phyloP scores from a whole-genome alignment of 2,113 vertebrate genomes.

The Bolborhynchus lineola region DNA sequence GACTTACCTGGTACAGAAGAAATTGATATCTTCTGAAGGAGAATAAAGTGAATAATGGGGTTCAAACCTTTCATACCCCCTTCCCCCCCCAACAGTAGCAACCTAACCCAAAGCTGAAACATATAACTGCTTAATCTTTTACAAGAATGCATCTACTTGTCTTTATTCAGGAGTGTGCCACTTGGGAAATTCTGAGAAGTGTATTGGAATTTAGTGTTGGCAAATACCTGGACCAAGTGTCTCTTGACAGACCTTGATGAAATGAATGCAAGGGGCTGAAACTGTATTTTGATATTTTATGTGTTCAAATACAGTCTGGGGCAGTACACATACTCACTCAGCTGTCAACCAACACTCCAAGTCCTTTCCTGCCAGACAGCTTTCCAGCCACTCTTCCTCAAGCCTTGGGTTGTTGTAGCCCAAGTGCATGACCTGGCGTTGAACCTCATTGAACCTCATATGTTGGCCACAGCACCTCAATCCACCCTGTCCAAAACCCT shows the following conservation, averaged over 20 bases:
- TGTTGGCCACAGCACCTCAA: accelerated
- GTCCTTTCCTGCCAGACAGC: accelerated
- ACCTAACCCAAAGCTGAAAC: not conserved
- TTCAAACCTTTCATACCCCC: not conserved
- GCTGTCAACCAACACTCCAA: accelerated
- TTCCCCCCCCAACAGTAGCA: not conserved
- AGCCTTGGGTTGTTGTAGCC: not conserved
- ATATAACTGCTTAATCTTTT: not conserved
- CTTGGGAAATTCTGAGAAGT: not conserved
- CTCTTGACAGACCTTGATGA: not conserved
- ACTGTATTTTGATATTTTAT: not conserved
- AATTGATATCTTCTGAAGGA: not conserved
- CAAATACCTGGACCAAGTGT: not conserved
- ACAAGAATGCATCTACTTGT: not conserved
- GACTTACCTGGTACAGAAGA: not conserved
- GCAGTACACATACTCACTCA: not conserved
- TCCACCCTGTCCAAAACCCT: not conserved
- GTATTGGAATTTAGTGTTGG: not conserved
- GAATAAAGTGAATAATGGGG: not conserved
- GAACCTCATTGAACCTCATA: accelerated
- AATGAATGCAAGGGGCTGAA: not conserved
- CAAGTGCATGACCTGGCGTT: not conserved
- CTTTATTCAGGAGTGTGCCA: not conserved
- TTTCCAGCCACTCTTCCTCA: not conserved
- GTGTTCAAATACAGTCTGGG: not conserved